phyloP scores from a whole-genome alignment of 2,888 invertebrate species.

The Argynnis bischoffii region DNA sequence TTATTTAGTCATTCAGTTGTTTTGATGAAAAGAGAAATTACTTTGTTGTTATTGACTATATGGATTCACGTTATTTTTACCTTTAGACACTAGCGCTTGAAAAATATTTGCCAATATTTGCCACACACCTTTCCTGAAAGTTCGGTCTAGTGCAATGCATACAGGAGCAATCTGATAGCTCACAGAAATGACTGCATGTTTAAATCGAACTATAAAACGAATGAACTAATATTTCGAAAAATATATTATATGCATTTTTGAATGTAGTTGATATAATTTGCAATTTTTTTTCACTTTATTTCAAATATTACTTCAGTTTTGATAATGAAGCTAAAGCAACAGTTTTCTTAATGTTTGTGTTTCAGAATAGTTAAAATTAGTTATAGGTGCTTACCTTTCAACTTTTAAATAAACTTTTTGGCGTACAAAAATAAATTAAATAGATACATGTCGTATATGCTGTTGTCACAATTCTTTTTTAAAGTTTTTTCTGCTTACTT shows the following conservation, averaged over 20 bases:
- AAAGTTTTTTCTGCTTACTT: conserved; percentile 25
- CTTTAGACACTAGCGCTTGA: conserved; percentile 25
- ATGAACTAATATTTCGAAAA: not conserved
- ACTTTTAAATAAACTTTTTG: too few relatives aligned
- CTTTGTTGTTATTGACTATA: conserved; percentile 20
- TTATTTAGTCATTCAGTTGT: not conserved
- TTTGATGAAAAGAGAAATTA: conserved; percentile 3
- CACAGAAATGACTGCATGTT: conserved; percentile 31
- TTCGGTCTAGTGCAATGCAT: conserved; percentile 37
- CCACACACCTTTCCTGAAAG: conserved; percentile 34
- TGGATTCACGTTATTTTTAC: conserved; percentile 30
- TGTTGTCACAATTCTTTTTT: not conserved
- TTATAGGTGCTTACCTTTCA: too few relatives aligned
- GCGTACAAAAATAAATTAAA: too few relatives aligned
- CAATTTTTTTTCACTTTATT: too few relatives aligned
- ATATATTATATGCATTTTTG: not conserved
- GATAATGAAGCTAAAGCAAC: too few relatives aligned
- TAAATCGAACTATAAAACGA: conserved; percentile 34
- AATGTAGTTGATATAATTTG: too few relatives aligned
- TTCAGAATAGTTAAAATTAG: too few relatives aligned
- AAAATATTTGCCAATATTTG: conserved; percentile 37
- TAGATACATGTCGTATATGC: too few relatives aligned
- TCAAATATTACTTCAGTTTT: too few relatives aligned
- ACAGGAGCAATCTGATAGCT: conserved; percentile 35
- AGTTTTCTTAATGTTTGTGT: too few relatives aligned